Evolutionary conservation across 2,888 invertebrate genomes (phyloP).

Genomic region (Cotesia congregata): DNA sequence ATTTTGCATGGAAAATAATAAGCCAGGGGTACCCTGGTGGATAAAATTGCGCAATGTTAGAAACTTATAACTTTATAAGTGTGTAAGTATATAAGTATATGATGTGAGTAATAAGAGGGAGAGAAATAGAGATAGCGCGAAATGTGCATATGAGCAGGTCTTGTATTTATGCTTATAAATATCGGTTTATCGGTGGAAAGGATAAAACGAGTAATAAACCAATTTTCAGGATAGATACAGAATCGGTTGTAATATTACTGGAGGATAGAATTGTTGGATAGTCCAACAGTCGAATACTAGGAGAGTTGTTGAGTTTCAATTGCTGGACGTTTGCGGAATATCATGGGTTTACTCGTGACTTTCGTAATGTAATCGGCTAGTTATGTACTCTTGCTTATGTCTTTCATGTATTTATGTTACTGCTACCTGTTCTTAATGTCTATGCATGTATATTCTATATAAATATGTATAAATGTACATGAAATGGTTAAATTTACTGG

Average conservation of each 20-base stretch:
- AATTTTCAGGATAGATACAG: conserved; percentile 53
- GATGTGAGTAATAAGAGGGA: conserved; percentile 13
- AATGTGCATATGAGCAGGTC: conserved; percentile 30
- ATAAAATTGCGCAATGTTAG: conserved; percentile 18
- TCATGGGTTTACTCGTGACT: conserved; percentile 39
- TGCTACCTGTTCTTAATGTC: conserved; percentile 21
- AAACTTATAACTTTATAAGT: conserved; percentile 8
- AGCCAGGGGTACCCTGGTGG: background rate
- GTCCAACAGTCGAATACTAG: background rate
- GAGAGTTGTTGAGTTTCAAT: conserved; percentile 45
- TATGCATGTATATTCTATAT: background rate
- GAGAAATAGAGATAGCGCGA: background rate
- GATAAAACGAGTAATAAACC: conserved; percentile 55
- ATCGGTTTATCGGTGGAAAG: conserved; percentile 34
- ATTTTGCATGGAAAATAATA: background rate
- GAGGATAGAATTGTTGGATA: background rate
- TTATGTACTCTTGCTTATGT: conserved; percentile 22
- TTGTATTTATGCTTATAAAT: conserved; percentile 3
- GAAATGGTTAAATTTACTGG: background rate
- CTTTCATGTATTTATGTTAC: conserved; percentile 17
- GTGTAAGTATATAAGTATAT: conserved; percentile 22
- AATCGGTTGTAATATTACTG: conserved; percentile 50
- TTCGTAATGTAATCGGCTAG: conserved; percentile 39
- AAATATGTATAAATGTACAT: background rate
- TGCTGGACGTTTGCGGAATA: conserved; percentile 24